phyloP scores from a whole-genome alignment of 2,888 invertebrate species.

The Dasysyrphus tricinctus region DNA sequence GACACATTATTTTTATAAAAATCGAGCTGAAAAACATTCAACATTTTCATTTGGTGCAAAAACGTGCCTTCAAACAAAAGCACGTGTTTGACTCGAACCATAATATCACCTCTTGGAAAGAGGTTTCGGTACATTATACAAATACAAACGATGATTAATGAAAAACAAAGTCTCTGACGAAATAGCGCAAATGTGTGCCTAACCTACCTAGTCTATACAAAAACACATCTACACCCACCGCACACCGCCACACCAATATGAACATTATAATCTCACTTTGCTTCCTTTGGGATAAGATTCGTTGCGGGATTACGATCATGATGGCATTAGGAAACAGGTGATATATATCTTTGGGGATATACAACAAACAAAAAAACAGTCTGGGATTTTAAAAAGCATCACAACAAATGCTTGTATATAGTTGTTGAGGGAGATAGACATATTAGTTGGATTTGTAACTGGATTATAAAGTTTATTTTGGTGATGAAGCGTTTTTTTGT shows the following conservation, averaged over 20 bases:
- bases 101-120: neutral
- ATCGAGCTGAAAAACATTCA: neutral
- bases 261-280: constrained; percentile 1
- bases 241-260: neutral
- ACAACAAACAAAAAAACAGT: neutral
- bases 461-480: constrained; percentile 51
- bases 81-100: constrained; percentile 15
- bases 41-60: neutral
- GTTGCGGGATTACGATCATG: constrained; percentile 41
- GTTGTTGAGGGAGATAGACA: constrained; percentile 1
- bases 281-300: constrained; percentile 27
- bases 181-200: constrained; percentile 31
- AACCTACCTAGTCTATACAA: neutral
- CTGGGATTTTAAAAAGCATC: neutral
- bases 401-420: neutral
- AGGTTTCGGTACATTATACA: constrained; percentile 4
- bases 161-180: constrained; percentile 63
- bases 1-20: constrained; percentile 21
- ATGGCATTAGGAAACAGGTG: constrained; percentile 65
- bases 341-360: constrained; percentile 29
- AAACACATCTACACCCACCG: neutral
- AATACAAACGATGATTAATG: constrained; percentile 61
- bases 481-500: neutral
- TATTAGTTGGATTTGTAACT: constrained; percentile 49
- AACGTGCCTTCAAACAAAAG: constrained; percentile 20